These are phyloP conservation scores for Drosophila nr. medialis DNA, from an alignment of 2,888 invertebrate genomes.

Conservation along the genomic window DNA sequence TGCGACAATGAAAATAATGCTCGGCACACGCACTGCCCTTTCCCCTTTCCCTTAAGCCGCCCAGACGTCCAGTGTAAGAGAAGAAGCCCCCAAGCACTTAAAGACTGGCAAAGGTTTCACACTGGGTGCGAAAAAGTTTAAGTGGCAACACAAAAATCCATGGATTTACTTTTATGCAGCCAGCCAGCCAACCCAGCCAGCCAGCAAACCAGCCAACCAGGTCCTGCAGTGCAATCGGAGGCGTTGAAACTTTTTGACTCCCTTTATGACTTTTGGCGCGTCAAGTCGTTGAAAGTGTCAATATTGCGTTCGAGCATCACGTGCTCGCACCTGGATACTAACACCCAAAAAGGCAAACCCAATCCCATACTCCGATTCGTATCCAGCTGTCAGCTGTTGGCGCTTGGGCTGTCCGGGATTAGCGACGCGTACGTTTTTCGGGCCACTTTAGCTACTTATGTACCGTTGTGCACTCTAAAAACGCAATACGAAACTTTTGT, in stretches of 20 bases:
- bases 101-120: conserved; percentile 59
- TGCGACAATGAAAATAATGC: conserved; percentile 82
- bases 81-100: conserved; percentile 59
- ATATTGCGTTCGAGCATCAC: conserved; percentile 81
- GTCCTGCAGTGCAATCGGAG: conserved; percentile 48
- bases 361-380: conserved; percentile 1
- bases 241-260: conserved; percentile 60
- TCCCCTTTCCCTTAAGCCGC: conserved; percentile 1
- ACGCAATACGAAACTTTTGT: conserved; percentile 75
- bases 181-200: conserved; percentile 14
- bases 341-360: conserved; percentile 2
- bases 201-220: conserved; percentile 8
- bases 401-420: conserved; percentile 62
- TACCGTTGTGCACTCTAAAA: conserved; percentile 74
- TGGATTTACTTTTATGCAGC: conserved; percentile 80
- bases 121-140: conserved; percentile 81
- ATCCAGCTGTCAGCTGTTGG: conserved; percentile 63
- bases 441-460: conserved; percentile 71
- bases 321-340: conserved; percentile 66
- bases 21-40: conserved; percentile 57
- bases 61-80: conserved; percentile 51
- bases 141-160: conserved; percentile 81
- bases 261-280: conserved; percentile 80
- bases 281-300: conserved; percentile 81
- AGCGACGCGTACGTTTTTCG: conserved; percentile 60